Percentiles rank a stretch among this genome's conserved stretches.
Evolutionary conservation across 2,113 vertebrate genomes (phyloP).

Genomic region (Nothobranchius kuhntae): DNA sequence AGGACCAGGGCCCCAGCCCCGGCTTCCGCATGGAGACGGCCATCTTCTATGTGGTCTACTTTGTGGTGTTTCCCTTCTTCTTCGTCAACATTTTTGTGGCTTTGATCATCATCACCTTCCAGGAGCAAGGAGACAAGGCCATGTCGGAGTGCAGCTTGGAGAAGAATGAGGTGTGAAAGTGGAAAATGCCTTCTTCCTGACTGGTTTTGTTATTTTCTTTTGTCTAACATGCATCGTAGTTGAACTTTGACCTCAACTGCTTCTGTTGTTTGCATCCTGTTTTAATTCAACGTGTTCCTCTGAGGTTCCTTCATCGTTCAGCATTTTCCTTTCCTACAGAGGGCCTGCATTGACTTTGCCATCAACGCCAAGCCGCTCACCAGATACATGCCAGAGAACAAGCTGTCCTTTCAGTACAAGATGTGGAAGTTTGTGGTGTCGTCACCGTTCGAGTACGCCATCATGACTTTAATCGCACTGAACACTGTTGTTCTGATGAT

Average conservation of each 20-base stretch:
- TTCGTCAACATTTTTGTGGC: slow-evolving; percentile 99
- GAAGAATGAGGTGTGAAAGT: slow-evolving; percentile 90
- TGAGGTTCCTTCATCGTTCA: background rate
- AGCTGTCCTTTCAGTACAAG: slow-evolving; percentile 96
- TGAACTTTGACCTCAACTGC: too few species aligned
- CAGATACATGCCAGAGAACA: slow-evolving; percentile 96
- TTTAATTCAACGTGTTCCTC: too few species aligned
- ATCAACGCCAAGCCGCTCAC: slow-evolving; percentile 97
- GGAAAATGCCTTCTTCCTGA: too few species aligned
- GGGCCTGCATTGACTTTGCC: slow-evolving; percentile 59
- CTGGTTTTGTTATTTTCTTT: too few species aligned
- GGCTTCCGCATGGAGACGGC: slow-evolving; percentile 98
- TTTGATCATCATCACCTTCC: slow-evolving; percentile 69
- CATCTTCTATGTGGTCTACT: slow-evolving; percentile 99
- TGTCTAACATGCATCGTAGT: too few species aligned
- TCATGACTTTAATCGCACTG: slow-evolving; percentile 97
- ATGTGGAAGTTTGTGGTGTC: slow-evolving; percentile 99
- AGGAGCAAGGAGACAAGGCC: slow-evolving; percentile 97
- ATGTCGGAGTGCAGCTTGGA: slow-evolving; percentile 98
- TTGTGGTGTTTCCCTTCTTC: slow-evolving; percentile 99
- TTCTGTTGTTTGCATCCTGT: too few species aligned
- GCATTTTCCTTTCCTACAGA: slow-evolving; percentile 75
- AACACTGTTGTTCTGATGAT: slow-evolving; percentile 99
- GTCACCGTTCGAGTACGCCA: slow-evolving; percentile 96
- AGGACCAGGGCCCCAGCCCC: slow-evolving; percentile 96